Percentiles rank a stretch among this genome's conserved stretches.
phyloP scores from a whole-genome alignment of 1,140 invertebrate genomes.

The Radopholus similis region DNA sequence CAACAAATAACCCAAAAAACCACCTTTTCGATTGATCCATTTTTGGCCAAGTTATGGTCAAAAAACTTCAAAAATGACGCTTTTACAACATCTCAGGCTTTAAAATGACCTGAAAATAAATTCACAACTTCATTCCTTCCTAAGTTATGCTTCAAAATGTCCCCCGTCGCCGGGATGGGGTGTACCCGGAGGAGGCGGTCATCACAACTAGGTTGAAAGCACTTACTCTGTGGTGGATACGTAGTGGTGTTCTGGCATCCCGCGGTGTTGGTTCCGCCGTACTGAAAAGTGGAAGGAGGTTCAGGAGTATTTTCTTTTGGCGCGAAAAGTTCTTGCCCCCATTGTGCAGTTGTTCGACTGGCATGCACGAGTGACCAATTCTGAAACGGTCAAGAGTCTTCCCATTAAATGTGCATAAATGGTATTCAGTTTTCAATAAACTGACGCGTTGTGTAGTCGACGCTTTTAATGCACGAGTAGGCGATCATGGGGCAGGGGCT shows the following conservation, averaged over 20 bases:
- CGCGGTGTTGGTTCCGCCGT: background rate
- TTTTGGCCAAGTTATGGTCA: too few relatives aligned
- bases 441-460: background rate
- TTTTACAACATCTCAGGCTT: background rate
- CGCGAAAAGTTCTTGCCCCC: background rate
- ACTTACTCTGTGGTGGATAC: background rate
- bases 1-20: too few relatives aligned
- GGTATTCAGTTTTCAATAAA: background rate
- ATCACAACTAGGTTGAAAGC: background rate
- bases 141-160: too few relatives aligned
- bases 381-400: background rate
- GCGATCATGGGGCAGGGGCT: background rate
- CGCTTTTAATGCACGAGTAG: background rate
- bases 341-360: conserved; percentile 16
- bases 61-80: too few relatives aligned
- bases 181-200: too few relatives aligned
- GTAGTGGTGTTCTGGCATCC: background rate
- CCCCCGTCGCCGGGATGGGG: too few relatives aligned
- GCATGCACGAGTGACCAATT: conserved; percentile 8
- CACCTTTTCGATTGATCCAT: too few relatives aligned
- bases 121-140: too few relatives aligned
- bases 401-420: too few relatives aligned
- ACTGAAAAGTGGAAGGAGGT: background rate
- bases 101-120: too few relatives aligned
- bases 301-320: background rate